Conservation (phyloP, 2,797 vertebrate species). For the Champsocephalus gunnari region DNA sequence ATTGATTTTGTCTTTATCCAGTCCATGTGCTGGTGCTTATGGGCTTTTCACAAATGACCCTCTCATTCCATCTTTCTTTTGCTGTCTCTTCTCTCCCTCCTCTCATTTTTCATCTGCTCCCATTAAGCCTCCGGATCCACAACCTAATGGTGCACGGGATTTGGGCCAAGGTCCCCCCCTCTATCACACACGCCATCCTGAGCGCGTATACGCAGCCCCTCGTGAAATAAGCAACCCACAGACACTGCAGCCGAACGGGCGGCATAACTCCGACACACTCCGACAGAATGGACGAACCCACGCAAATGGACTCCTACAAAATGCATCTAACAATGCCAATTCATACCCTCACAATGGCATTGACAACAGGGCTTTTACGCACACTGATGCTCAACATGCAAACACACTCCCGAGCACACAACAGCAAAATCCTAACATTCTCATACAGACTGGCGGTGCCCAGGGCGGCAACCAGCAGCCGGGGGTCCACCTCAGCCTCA, state of each 20-base stretch:
- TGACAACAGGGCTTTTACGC: constrained; percentile 70
- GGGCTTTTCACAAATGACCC: constrained; percentile 49
- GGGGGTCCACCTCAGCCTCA: constrained; percentile 80
- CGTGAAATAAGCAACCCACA: constrained; percentile 41
- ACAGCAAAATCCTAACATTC: constrained; percentile 76
- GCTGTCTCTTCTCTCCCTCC: constrained; percentile 41
- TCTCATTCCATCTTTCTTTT: constrained; percentile 47
- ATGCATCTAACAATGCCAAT: constrained; percentile 61
- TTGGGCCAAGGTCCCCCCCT: constrained; percentile 63
- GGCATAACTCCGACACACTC: constrained; percentile 38
- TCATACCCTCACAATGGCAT: constrained; percentile 69
- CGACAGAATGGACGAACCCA: constrained; percentile 55
- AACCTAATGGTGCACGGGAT: constrained; percentile 53
- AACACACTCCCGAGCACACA: constrained; percentile 47
- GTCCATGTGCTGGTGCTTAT: constrained; percentile 48
- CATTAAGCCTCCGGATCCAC: constrained; percentile 71
- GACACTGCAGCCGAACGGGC: constrained; percentile 41
- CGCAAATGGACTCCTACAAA: constrained; percentile 55
- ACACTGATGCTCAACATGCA: constrained; percentile 46
- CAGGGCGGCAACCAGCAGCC: constrained; percentile 58
- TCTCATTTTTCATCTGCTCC: constrained; percentile 54
- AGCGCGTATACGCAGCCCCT: constrained; percentile 39
- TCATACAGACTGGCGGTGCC: constrained; percentile 74
- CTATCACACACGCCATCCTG: constrained; percentile 38
- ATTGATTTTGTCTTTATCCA: constrained; percentile 57